These are phyloP conservation scores for Pardalotus punctatus DNA, from an alignment of 2,113 vertebrate genomes.

Conservation along the genomic window DNA sequence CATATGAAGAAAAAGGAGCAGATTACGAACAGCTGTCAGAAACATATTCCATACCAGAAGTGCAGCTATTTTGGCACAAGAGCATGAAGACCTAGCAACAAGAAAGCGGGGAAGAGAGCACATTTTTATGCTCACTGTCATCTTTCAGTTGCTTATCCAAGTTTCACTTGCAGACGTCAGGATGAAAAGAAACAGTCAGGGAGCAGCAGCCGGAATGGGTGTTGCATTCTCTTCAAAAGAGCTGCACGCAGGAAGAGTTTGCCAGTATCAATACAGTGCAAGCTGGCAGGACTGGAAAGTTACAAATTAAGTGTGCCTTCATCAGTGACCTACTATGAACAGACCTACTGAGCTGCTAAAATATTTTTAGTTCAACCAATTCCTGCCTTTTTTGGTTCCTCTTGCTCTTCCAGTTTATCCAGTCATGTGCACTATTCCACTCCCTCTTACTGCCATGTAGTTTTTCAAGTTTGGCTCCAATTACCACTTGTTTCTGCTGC, in stretches of 20 bases:
- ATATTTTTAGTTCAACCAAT: conserved; percentile 23
- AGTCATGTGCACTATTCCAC: not conserved
- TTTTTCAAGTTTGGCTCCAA: conserved; percentile 44
- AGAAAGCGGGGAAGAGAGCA: not conserved
- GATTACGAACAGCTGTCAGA: conserved; percentile 29
- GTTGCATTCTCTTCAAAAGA: not conserved
- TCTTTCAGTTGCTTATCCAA: conserved; percentile 30
- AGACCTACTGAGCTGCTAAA: not conserved
- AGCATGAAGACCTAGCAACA: not conserved
- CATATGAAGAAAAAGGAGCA: not conserved
- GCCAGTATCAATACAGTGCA: not conserved
- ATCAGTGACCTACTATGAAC: conserved; percentile 17
- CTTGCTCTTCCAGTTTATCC: conserved; percentile 40
- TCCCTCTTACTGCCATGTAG: conserved; percentile 5
- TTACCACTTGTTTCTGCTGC: not conserved
- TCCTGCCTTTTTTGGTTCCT: conserved; percentile 38
- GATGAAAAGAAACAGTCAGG: conserved; percentile 9
- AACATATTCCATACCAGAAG: conserved; percentile 18
- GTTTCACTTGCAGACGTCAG: not conserved
- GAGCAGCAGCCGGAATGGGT: not conserved
- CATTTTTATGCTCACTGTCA: not conserved
- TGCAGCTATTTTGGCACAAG: conserved; percentile 14
- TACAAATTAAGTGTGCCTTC: conserved; percentile 37
- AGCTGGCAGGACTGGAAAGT: conserved; percentile 43
- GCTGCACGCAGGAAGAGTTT: not conserved